Base-by-base conservation (phyloP, 2,113 vertebrate species). In the Oreotrochilus melanogaster region DNA sequence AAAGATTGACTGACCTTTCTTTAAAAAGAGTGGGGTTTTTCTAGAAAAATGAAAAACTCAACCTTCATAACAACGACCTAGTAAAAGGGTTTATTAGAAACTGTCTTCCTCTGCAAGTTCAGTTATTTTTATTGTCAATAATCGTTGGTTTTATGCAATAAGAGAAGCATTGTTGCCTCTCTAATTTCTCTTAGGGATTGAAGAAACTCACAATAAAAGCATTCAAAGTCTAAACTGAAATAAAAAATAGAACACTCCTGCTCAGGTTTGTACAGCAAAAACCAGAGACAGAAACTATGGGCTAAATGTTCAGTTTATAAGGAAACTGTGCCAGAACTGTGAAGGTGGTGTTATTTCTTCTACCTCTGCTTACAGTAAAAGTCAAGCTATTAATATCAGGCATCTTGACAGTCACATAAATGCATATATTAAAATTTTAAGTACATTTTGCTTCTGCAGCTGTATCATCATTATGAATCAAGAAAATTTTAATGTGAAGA, bases 1-100 rank as follows among this genome's bases (percentile, higher is more conserved):
- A 92, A 96, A 93, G 92, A 97, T 81, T 96, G 94, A 95, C 64
- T 92, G 94, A 93, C 94, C 92, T 84, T 93, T 90, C 93, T 94
- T 86, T 90, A 72, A 88, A 90, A 94, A 78, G 60, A 86, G 70
- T 53, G 42, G 25, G 3, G 0, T 45, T 92, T 92, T 87, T 73
- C 48, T 93, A 69, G 39, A 93, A 88, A 90, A 90, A 74, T 78
- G 67, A 84, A 95, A 94, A 92, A 74, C 73, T 92, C 56, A 93
- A 86, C 69, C 74, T 80, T 84, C 19, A 22, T 76, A 83, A 95
- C 71, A 95, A 88, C 85, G 64, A 72, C 30, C 72, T 50, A 78
- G 92, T 90, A 90, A 95, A 90, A 84, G 42, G 88, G 8, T 88
- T 78, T 95, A 81, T 93, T 86, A 92, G 90, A 93, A 94, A 83